Base-by-base conservation (phyloP, 2,113 vertebrate genomes). In the Aptenodytes forsteri region DNA sequence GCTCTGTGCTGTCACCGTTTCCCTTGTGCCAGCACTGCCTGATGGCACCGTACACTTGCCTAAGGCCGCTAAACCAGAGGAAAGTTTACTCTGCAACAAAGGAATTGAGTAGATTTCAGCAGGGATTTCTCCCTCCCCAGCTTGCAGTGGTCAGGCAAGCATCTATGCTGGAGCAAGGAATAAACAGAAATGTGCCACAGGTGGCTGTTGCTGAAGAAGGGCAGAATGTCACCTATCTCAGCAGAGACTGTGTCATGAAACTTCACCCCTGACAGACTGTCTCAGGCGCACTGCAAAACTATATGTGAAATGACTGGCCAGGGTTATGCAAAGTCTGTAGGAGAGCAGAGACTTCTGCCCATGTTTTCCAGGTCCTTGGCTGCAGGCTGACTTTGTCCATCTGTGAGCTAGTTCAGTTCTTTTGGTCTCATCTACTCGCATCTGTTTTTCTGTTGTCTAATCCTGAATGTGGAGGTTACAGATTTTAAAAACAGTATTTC, bases 11-110 rank as follows among this genome's bases (percentile, higher is more conserved):
- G 58, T 61, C 76, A 61, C 23, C 2, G 7, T n/a, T 58, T 62
- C 25, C 25, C 26, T 72, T 30, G 46, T 87, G 34, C 71, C 52
- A 76, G n/a, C 7, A 4, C 49, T 67, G 34, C 44, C 58, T 73
- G 34, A 30, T 34, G 64, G 18, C 12, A 23, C 1, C 0, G 3
- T 38, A 44, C 9, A 0, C 4, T 21, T 81, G 34, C 36, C 46
- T 19, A 13, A 70, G 52, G 36, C 11, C 4, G 6, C 62, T 55
- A 71, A 64, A 67, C 6, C 20, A 32, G 38, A 59, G 27, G 21
- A 19, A 3, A 34, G 36, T 30, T 64, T 49, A 50, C 15, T 11
- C 36, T 42, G 30, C 20, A 42, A 6, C 32, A 42, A 47, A 83
- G 7, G 42, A 54, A 54, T 5, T 23, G 16, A 40, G 32, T 36